Percentiles rank a stretch among this genome's conserved stretches.
Conservation (phyloP, 2,888 invertebrate genomes). For the Tyria jacobaeae region DNA sequence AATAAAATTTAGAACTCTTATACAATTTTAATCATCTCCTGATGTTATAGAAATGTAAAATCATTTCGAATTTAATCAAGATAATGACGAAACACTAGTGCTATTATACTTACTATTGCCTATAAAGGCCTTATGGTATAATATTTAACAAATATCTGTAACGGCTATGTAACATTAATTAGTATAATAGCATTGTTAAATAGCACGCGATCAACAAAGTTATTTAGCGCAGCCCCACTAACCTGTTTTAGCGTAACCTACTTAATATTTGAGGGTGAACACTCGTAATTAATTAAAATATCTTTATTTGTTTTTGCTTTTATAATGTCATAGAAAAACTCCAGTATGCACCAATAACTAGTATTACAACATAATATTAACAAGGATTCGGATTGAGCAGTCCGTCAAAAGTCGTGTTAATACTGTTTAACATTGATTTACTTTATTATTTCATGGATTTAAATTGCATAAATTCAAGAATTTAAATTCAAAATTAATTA, state of each 20-base stretch:
- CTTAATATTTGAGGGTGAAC: constrained; percentile 32
- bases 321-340: no score
- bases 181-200: constrained; percentile 40
- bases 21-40: background rate
- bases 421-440: constrained; percentile 21
- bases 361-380: constrained; percentile 15
- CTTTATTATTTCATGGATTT: background rate
- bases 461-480: background rate
- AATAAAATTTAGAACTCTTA: no score
- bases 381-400: constrained; percentile 10
- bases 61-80: no score
- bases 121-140: constrained; percentile 4
- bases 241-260: constrained; percentile 40
- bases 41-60: background rate
- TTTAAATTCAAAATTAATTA: background rate
- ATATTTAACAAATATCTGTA: constrained; percentile 9
- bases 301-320: background rate
- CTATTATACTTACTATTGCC: background rate
- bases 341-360: no score
- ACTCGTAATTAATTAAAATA: constrained; percentile 6
- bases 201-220: constrained; percentile 39
- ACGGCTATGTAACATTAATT: constrained; percentile 24
- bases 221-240: constrained; percentile 43
- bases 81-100: background rate
- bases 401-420: constrained; percentile 6